A percentile compares a stretch with the other conserved stretches of the same genome.
Evolutionary conservation across 2,113 vertebrate genomes (phyloP).

Genomic region (Ardeotis arabs): DNA sequence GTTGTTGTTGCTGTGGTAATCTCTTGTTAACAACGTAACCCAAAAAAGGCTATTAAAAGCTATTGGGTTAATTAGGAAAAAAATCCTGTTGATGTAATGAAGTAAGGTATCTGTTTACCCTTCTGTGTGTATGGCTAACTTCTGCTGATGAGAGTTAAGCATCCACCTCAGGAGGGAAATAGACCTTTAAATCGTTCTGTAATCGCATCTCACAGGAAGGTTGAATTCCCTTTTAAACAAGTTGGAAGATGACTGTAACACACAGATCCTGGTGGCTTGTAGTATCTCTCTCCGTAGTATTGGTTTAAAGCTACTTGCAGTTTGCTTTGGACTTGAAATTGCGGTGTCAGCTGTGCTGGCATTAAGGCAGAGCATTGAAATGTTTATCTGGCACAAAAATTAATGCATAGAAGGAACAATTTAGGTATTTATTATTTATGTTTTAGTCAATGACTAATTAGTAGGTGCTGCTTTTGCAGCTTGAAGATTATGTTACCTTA

Average conservation of each 20-base stretch:
- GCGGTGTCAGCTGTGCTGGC: slow-evolving; percentile 74
- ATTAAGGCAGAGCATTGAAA: slow-evolving; percentile 64
- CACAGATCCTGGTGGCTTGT: background rate
- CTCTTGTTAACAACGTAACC: background rate
- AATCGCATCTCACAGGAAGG: background rate
- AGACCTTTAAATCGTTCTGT: background rate
- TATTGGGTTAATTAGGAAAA: background rate
- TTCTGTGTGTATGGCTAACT: background rate
- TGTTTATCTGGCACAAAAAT: slow-evolving; percentile 57
- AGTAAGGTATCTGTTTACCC: background rate
- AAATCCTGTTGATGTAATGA: background rate
- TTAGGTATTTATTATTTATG: slow-evolving; percentile 97
- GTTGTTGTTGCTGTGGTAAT: background rate
- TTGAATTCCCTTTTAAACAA: slow-evolving; percentile 63
- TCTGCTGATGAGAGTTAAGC: background rate
- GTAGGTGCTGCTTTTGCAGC: slow-evolving; percentile 97
- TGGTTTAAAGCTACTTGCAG: slow-evolving; percentile 61
- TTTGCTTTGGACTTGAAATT: slow-evolving; percentile 81
- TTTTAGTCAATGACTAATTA: slow-evolving; percentile 99
- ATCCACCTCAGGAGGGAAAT: background rate
- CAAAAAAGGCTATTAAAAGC: background rate
- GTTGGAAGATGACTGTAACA: background rate
- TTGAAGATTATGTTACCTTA: slow-evolving; percentile 89
- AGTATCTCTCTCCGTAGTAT: background rate
- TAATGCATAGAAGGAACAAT: slow-evolving; percentile 72